These are phyloP conservation scores for Setophaga petechia DNA, from an alignment of 2,113 vertebrate genomes.

Conservation along the genomic window DNA sequence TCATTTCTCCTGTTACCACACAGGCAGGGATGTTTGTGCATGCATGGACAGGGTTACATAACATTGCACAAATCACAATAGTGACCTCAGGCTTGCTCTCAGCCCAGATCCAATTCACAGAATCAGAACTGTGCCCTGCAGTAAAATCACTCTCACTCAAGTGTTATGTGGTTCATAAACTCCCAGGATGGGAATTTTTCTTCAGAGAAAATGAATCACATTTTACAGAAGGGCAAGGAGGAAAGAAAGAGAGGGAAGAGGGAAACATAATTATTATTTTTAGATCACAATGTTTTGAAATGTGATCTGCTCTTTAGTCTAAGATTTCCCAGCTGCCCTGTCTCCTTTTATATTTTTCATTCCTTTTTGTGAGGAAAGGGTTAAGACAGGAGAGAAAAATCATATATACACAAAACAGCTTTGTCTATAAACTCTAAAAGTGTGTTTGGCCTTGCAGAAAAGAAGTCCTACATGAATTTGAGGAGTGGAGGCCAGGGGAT, in stretches of 20 bases:
- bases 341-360: neutral
- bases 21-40: accelerated
- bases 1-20: neutral
- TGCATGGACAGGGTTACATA: neutral
- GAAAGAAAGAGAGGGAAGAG: neutral
- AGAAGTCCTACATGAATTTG: neutral
- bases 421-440: neutral
- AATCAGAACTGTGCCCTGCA: neutral
- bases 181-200: neutral
- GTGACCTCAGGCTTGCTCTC: neutral
- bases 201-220: neutral
- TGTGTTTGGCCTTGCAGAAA: slow-evolving; percentile 7
- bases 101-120: neutral
- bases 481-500: neutral
- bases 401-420: neutral
- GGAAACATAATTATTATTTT: slow-evolving; percentile 22
- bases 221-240: neutral
- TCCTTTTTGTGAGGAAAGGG: neutral
- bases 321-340: neutral
- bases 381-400: neutral
- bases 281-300: slow-evolving; percentile 52
- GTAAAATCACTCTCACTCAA: neutral
- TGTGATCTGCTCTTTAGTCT: neutral
- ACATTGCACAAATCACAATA: neutral
- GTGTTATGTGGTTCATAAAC: neutral